Evolutionary conservation across 1,140 invertebrate genomes (phyloP).

Genomic region (Halyomorpha halys): DNA sequence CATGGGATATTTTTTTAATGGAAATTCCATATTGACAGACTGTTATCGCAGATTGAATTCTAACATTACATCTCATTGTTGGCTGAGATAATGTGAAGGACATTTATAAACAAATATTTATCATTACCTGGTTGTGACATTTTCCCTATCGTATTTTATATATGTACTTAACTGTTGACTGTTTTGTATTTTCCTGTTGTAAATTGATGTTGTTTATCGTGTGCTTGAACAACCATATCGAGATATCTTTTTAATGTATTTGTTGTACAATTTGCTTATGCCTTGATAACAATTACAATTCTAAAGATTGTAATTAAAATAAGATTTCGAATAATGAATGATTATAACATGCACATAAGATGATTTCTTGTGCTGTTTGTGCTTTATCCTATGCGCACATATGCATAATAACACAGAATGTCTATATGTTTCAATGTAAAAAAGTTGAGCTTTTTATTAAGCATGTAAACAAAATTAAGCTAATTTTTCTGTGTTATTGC

Average conservation of each 20-base stretch:
- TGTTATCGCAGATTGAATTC: not conserved
- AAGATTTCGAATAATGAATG: not conserved
- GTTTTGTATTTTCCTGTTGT: conserved; percentile 26
- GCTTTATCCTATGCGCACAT: no score
- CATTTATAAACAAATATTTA: conserved; percentile 4
- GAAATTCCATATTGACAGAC: conserved; percentile 10
- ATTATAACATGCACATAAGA: not conserved
- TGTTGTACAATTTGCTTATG: conserved; percentile 24
- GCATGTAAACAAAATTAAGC: no score
- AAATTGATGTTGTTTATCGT: conserved; percentile 25
- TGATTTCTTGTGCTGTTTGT: no score
- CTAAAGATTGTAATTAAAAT: not conserved
- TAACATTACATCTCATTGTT: conserved; percentile 18
- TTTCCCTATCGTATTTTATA: conserved; percentile 19
- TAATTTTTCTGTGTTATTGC: no score
- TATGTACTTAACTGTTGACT: conserved; percentile 28
- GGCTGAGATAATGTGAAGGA: conserved; percentile 20
- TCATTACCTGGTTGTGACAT: conserved; percentile 25
- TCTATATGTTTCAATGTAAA: no score
- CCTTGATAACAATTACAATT: not conserved
- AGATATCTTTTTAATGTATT: conserved; percentile 5
- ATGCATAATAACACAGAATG: no score
- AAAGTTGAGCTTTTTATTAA: no score
- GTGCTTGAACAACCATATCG: conserved; percentile 21
- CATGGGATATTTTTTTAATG: conserved; percentile 16